Evolutionary conservation across 1,140 invertebrate species (phyloP), one percentile per base, ranked within the genome.

Genomic region (Bombus haemorrhoidalis): DNA sequence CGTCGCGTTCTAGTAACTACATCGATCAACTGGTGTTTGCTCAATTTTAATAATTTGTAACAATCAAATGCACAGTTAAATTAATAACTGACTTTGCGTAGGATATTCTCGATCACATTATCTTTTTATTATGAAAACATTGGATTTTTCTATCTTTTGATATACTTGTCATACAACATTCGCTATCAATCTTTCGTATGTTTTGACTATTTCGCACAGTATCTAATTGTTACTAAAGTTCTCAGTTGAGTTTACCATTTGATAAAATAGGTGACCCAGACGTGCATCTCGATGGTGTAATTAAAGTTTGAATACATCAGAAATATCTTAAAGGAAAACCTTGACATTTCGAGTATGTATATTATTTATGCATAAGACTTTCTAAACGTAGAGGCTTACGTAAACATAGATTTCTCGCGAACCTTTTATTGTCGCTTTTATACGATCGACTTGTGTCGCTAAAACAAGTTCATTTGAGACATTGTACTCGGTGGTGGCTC

Each of bases 401-500:
- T 73, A 73, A 73, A 73, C n/a, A 32, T 43, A 32, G 39, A 43
- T 47, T n/a, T 39, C 8, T n/a, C 15, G 39, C 2, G 15, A 43
- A 43, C 15, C 18, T 37, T 68, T 68, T 25, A 68, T 68, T 18
- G 43, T 73, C 71, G n/a, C 28, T 18, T 73, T 32, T 32, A n/a
- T 22, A n/a, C 41, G 71, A 73, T 73, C 71, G n/a, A 43, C n/a
- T n/a, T 43, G 13, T 18, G 41, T 39, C 71, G 41, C 41, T 43
- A 73, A 57, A 57, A 37, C 74, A 34, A 57, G 41, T 73, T 73
- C 41, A 59, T 59, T 39, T 39, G 25, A n/a, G 74, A 53, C 74
- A 59, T 53, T 59, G 74, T 76, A 76, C 39, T 76, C 74, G 28
- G 10, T 28, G 69, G 4, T 28, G 9, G 13, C 13, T 72, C 13